Evolutionary conservation across 2,888 invertebrate genomes (phyloP).

Genomic region (Sarcophaga carnaria): DNA sequence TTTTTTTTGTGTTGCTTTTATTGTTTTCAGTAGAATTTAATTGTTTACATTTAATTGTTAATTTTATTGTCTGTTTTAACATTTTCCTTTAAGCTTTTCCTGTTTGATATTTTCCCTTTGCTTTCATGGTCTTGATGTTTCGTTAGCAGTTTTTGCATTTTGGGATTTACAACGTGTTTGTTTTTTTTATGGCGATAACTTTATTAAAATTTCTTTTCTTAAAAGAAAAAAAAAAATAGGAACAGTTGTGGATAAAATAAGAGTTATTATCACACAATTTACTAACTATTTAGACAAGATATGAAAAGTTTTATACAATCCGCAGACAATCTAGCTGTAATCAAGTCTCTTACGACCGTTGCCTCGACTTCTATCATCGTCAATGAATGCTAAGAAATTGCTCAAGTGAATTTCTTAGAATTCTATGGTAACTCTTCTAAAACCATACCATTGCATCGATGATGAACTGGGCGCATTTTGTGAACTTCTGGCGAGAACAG

Average conservation of each 20-base stretch:
- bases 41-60: slow-evolving; percentile 51
- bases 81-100: not conserved
- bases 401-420: too few relatives aligned
- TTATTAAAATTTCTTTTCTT: not conserved
- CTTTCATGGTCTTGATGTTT: not conserved
- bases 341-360: too few relatives aligned
- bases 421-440: too few relatives aligned
- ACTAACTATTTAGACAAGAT: too few relatives aligned
- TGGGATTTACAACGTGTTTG: not conserved
- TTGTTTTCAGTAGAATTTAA: slow-evolving; percentile 41
- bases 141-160: not conserved
- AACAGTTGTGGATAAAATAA: not conserved
- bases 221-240: not conserved
- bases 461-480: too few relatives aligned
- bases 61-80: slow-evolving; percentile 36
- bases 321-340: too few relatives aligned
- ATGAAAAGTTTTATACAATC: too few relatives aligned
- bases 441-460: too few relatives aligned
- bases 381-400: too few relatives aligned
- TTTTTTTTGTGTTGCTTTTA: not conserved
- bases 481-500: too few relatives aligned
- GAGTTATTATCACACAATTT: too few relatives aligned
- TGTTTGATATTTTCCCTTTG: not conserved
- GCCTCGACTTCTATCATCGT: too few relatives aligned
- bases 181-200: not conserved